Evolutionary conservation across 2,113 vertebrate genomes (phyloP).

Genomic region (Bubo scandiacus): DNA sequence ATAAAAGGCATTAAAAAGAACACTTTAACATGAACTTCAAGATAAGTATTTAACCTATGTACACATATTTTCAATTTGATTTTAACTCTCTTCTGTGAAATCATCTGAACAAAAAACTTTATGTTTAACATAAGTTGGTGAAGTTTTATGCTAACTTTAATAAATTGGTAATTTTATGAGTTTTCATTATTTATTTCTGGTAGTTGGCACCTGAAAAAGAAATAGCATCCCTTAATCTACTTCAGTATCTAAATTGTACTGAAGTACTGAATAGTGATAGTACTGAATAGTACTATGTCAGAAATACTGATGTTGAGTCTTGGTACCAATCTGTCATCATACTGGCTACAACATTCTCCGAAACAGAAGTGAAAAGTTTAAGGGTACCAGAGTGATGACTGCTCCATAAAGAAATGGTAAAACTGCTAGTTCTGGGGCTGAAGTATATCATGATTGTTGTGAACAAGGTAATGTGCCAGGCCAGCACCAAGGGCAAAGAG

Average conservation of each 20-base stretch:
- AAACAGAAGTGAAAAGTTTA: background rate
- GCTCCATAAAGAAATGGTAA: background rate
- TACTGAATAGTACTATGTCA: background rate
- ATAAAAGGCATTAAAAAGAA: conserved; percentile 24
- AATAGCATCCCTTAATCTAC: background rate
- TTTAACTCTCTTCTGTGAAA: background rate
- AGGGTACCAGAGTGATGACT: background rate
- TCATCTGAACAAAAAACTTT: background rate
- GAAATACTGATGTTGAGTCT: background rate
- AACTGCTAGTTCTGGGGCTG: background rate
- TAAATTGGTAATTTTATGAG: background rate
- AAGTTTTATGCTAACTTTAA: background rate
- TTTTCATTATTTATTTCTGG: background rate
- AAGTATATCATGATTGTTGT: background rate
- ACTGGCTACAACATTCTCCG: background rate
- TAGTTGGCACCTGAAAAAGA: background rate
- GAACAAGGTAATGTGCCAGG: background rate
- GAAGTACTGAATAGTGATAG: background rate
- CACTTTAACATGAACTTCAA: background rate
- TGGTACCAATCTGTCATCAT: background rate
- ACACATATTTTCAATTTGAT: background rate
- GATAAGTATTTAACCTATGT: background rate
- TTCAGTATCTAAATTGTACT: background rate
- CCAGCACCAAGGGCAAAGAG: background rate
- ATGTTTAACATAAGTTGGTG: fast-evolving